phyloP scores from a whole-genome alignment of 2,113 vertebrate genomes.

The Prietella phreatophila region DNA sequence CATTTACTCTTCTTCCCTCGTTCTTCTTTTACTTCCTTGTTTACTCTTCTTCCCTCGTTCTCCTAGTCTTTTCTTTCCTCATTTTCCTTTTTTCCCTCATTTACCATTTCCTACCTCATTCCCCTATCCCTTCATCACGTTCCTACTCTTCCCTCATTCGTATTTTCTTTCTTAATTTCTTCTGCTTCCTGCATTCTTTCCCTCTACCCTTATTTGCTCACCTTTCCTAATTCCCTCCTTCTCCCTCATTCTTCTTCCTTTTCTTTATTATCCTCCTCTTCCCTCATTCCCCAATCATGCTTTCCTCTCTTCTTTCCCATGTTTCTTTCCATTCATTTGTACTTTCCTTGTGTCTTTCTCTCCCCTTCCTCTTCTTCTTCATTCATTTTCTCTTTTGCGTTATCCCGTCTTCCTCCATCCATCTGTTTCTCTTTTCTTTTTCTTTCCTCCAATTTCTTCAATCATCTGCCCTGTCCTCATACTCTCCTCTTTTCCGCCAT shows the following conservation, averaged over 20 bases:
- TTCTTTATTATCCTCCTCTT: neutral
- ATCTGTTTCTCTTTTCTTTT: neutral
- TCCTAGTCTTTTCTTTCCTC: neutral
- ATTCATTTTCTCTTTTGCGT: neutral
- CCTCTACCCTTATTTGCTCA: neutral
- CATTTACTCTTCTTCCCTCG: too few relatives aligned
- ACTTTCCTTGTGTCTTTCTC: neutral
- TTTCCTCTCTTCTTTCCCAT: neutral
- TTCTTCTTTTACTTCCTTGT: too few relatives aligned
- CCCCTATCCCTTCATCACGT: neutral
- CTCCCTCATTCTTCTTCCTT: neutral
- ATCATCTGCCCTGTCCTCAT: neutral
- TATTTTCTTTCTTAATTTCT: slow-evolving; percentile 6
- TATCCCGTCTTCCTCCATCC: neutral
- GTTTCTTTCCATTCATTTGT: neutral
- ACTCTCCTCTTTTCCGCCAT: neutral
- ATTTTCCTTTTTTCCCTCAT: neutral
- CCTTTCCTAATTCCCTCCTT: neutral
- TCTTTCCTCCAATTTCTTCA: neutral
- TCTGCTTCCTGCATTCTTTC: neutral
- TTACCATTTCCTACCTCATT: neutral
- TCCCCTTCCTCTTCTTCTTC: neutral
- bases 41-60: too few relatives aligned
- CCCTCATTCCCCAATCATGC: neutral
- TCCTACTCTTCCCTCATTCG: neutral